Conservation (phyloP, 1,140 invertebrate genomes). For the Brachystomella parvula region DNA sequence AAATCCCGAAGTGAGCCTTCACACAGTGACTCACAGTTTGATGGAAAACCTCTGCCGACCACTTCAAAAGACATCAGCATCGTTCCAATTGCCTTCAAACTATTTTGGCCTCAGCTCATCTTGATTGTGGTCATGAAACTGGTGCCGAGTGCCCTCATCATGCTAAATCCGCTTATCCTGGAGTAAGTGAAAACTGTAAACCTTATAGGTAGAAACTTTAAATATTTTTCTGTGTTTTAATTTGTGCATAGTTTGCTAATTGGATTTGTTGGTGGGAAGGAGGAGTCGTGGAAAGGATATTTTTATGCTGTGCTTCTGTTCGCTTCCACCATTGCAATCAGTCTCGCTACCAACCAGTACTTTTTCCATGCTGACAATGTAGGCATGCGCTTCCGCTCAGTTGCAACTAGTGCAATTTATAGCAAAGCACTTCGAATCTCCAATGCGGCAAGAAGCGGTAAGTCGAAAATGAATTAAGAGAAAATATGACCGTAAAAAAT, state of each 20-base stretch:
- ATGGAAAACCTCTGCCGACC: slow-evolving; percentile 45
- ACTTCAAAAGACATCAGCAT: slow-evolving; percentile 38
- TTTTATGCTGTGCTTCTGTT: slow-evolving; percentile 70
- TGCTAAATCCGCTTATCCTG: slow-evolving; percentile 48
- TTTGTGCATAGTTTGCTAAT: slow-evolving; percentile 54
- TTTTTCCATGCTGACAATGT: slow-evolving; percentile 84
- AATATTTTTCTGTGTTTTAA: neutral
- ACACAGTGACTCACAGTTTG: too few species aligned
- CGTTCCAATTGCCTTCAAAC: neutral
- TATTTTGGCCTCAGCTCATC: slow-evolving; percentile 38
- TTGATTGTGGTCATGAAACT: slow-evolving; percentile 47
- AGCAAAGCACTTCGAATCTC: slow-evolving; percentile 69
- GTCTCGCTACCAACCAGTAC: slow-evolving; percentile 78
- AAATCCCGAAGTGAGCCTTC: neutral
- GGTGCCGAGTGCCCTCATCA: slow-evolving; percentile 51
- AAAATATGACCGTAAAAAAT: neutral
- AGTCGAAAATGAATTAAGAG: too few species aligned
- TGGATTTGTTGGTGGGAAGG: slow-evolving; percentile 52
- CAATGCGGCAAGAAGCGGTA: slow-evolving; percentile 60
- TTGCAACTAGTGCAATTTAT: slow-evolving; percentile 82
- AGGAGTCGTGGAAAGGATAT: slow-evolving; percentile 74
- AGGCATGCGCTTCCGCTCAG: slow-evolving; percentile 81
- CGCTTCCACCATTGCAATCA: slow-evolving; percentile 72
- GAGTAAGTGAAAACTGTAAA: slow-evolving; percentile 36
- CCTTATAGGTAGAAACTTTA: neutral